A percentile compares a stretch with the other conserved stretches of the same genome.
phyloP scores from a whole-genome alignment of 2,113 vertebrate species.

The Pollachius pollachius region DNA sequence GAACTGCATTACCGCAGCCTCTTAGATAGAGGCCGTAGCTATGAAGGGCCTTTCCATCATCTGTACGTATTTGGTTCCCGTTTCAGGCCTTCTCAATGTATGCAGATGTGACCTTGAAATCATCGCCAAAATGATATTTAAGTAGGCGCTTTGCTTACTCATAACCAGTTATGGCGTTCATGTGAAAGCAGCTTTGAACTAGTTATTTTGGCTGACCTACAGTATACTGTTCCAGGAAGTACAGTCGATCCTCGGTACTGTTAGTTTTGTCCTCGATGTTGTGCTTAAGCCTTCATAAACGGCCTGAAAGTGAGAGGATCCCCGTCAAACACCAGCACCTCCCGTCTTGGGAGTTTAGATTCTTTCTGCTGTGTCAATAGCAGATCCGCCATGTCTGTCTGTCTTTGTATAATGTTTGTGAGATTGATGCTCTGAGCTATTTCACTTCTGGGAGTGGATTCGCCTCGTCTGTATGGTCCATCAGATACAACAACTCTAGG shows the following conservation, averaged over 20 bases:
- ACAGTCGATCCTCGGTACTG: not conserved
- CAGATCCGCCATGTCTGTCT: too few relatives aligned
- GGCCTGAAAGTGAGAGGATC: too few relatives aligned
- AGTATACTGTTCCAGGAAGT: not conserved
- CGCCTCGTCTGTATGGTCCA: too few relatives aligned
- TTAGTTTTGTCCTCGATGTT: not conserved
- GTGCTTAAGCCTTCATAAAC: too few relatives aligned
- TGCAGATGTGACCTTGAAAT: constrained; percentile 2
- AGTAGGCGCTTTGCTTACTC: not conserved
- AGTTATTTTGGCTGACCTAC: not conserved
- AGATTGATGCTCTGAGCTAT: too few relatives aligned
- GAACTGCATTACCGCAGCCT: constrained; percentile 5
- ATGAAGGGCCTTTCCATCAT: constrained; percentile 5
- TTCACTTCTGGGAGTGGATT: too few relatives aligned
- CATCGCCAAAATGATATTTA: not conserved
- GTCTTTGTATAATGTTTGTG: too few relatives aligned
- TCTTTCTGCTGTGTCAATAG: too few relatives aligned
- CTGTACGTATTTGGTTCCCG: not conserved
- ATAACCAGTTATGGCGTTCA: not conserved
- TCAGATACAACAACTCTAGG: too few relatives aligned
- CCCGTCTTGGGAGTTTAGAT: too few relatives aligned
- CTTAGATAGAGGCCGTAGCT: not conserved
- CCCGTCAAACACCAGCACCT: too few relatives aligned
- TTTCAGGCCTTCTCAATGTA: not conserved
- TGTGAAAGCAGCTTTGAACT: not conserved